Conservation (phyloP, 2,113 vertebrate species). For the Pachycephala philippinensis region DNA sequence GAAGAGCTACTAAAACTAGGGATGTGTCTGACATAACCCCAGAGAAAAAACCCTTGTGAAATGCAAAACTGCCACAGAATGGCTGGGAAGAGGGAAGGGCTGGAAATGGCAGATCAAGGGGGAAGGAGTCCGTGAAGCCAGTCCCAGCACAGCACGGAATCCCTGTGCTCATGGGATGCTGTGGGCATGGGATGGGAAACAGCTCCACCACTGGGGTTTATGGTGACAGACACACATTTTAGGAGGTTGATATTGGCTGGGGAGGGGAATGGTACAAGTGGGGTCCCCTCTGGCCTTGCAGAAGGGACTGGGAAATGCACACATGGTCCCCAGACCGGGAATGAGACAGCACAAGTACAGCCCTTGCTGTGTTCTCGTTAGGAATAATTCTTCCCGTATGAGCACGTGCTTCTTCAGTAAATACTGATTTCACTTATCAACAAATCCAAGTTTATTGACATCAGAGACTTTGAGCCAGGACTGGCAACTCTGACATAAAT, state of each 20-base stretch:
- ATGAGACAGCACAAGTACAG: not conserved
- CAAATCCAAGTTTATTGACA: conserved; percentile 30
- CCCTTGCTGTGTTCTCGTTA: not conserved
- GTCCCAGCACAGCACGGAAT: not conserved
- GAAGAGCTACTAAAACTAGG: not conserved
- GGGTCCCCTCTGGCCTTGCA: not conserved
- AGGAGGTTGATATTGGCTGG: not conserved
- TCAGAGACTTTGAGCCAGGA: conserved; percentile 17
- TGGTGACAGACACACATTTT: not conserved
- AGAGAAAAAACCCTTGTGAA: not conserved
- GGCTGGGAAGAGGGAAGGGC: not conserved
- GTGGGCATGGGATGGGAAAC: not conserved
- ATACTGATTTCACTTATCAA: not conserved
- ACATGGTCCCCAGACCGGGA: not conserved
- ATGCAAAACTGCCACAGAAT: not conserved
- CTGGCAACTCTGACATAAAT: conserved; percentile 33
- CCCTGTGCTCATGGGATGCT: not conserved
- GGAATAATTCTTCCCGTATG: not conserved
- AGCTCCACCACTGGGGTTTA: not conserved
- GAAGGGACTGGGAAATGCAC: not conserved
- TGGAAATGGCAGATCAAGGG: not conserved
- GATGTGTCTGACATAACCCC: not conserved
- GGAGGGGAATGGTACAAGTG: not conserved
- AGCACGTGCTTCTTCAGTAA: not conserved
- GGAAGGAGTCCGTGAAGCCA: not conserved